Base-by-base conservation (phyloP, 2,113 vertebrate genomes). In the Ammodytes dubius region DNA sequence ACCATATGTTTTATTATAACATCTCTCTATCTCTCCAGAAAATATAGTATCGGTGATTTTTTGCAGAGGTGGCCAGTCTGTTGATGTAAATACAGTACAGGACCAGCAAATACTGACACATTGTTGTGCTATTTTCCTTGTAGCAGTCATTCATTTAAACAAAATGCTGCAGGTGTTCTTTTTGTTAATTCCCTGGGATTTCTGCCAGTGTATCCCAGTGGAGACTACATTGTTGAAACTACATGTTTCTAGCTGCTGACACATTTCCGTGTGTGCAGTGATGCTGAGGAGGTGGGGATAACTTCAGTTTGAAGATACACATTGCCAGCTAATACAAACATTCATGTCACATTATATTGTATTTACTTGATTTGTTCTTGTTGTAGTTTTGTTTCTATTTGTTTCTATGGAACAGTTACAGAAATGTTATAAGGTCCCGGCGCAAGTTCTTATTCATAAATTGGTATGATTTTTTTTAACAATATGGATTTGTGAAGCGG, bases 51-150 rank as follows among this genome's bases (percentile, higher is more conserved):
- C 13, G 7, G 9, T 1, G 14, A 70, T 0, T 86, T 27, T 86
- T 61, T 75, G 73, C 79, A 84, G 56, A 74, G 77, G 37, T 74
- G 63, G 79, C 45, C n/a, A 77, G 57, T 82, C 60, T 67, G 64
- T 72, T 14, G 43, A 58, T 67, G 53, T 50, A 70, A 70, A 74
- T 45, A 9, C 64, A 82, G 46, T 37, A 79, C 74, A 69, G 7
- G 43, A 60, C 79, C 76, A n/a, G 58, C 42, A 84, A 72, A 70
- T 80, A 69, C 53, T 78, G 53, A 82, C 65, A 75, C 65, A 91
- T 79, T 66, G 53, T 84, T 66, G 15, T 78, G 74, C 78, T 70
- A 65, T 58, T 70, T 84, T 56, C 27, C 61, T 56, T 71, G 66
- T 79, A 52, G 77, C 67, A 54, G 71, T 74, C 78, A 60, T 85